Conservation (phyloP, 92 coral and sea anemone species). For the Palythoa grandis region DNA sequence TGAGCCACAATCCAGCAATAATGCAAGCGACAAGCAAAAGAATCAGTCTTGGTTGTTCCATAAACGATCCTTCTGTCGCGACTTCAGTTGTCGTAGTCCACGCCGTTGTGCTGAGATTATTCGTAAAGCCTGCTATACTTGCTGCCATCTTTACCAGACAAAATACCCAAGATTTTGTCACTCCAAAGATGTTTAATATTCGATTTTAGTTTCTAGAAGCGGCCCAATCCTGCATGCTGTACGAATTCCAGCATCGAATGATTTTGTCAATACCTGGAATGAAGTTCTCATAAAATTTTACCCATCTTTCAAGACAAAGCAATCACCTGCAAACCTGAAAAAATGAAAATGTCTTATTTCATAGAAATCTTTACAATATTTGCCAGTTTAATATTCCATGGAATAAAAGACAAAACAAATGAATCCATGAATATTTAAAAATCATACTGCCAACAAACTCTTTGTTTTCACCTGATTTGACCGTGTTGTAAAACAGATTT, state of each 20-base stretch:
- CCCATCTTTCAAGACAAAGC: neutral
- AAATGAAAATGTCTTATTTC: neutral
- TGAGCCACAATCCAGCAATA: constrained; percentile 82
- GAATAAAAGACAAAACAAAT: neutral
- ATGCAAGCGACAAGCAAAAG: constrained; percentile 83
- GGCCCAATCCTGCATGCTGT: neutral
- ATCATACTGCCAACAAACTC: neutral
- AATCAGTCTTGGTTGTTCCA: constrained; percentile 54
- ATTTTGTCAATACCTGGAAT: neutral
- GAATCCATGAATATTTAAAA: neutral
- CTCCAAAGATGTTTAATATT: neutral
- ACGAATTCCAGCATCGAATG: neutral
- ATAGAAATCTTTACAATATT: neutral
- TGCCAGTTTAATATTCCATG: neutral
- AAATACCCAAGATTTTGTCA: neutral
- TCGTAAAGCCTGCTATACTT: neutral
- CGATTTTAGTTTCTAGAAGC: constrained; percentile 6
- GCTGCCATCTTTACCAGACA: neutral
- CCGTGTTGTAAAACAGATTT: neutral
- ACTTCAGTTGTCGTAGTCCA: neutral
- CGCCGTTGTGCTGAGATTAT: constrained; percentile 8
- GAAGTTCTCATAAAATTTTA: neutral
- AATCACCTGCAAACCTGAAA: neutral
- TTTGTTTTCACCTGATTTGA: neutral
- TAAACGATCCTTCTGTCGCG: neutral